Base-by-base conservation (phyloP, 2,113 vertebrate species). In the Leptobrachium leishanense region DNA sequence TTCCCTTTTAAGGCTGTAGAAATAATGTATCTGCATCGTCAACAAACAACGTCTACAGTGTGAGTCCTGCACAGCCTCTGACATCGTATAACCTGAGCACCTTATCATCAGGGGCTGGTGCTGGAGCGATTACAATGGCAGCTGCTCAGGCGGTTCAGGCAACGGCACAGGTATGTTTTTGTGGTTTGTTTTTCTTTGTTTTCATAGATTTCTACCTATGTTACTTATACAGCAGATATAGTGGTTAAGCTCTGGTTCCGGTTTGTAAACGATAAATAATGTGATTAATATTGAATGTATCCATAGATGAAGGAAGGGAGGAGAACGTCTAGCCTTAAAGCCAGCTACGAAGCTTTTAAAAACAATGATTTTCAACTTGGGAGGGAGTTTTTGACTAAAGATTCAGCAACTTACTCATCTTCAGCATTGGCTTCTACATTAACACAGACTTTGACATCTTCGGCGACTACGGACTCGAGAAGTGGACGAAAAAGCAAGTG, bases 111-210 rank as follows among this genome's bases (percentile, higher is more conserved):
- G 93, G 91, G 2, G 88, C 90, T 13, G 95, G 94, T 62, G 93
- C 95, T 0, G 96, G 96, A 31, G 97, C 98, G 83, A 99, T 99
- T 90, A 98, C 95, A 87, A 98, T 99, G 95, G 97, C 98, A 73
- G 97, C 97, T 5, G 97, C 97, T n/a, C 98, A 99, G 87, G 98
- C 98, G 39, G 97, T 99, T 11, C 98, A 98, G 89, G 97, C 96
- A 75, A 99, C 98, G 0, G 98, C 96, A 3, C 98, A 99, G 97
- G 97, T 98, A 86, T 82, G 7, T 42, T 82, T 57, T 71, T 43
- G 10, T 43, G 2, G 5, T 54, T 42, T 10, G 41, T 70, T 15
- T 7, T 50, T 70, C 5, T 53, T 53, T n/a, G 20, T 31, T 31
- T 50, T 44, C 31, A 39, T 3, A 2, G 70, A 67, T 43, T 71